Evolutionary conservation across 2,113 vertebrate genomes (phyloP), one percentile per base, ranked within the genome.

Genomic region (Sebastes schlegelii): DNA sequence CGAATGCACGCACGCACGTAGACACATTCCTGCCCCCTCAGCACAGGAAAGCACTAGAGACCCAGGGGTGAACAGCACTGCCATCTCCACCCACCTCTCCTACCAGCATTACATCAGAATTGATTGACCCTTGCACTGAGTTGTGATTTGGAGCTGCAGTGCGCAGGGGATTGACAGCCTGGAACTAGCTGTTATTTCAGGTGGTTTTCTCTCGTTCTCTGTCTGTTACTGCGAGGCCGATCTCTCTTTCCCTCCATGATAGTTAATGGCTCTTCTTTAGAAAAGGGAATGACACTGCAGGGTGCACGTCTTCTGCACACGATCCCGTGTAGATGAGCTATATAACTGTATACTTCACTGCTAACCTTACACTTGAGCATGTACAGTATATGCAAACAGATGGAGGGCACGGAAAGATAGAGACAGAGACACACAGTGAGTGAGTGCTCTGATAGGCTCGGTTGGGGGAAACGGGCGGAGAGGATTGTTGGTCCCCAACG

Each of bases 401-500:
- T 88, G 91, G 89, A 88, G 86, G 84, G 75, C 85, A 75, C 86
- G 66, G 85, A 78, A 79, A 89, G 86, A 91, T 40, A 77, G 79
- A 77, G 66, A 71, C 80, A 71, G 72, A 86, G 78, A 83, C 77
- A 76, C 87, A 87, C 61, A 79, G 82, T 82, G 74, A 86, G 83
- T 75, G 86, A 89, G 79, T 23, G 78, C 79, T 88, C 88, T 69
- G 88, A 92, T 89, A 86, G 87, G 90, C 90, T 92, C 77, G 26
- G 76, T 80, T 79, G 79, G 89, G 80, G 91, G 88, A 91, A 94
- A 92, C 66, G 84, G 87, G 91, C 89, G 86, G 89, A 92, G 92
- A 91, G 89, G 90, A 93, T 91, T 90, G 67, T 85, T 91, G 90
- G 92, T 94, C 93, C 92, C 91, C 90, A 94, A 93, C 79, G 93